Base-by-base conservation (phyloP, 2,888 invertebrate species). In the Fissipunctia ypsillon region DNA sequence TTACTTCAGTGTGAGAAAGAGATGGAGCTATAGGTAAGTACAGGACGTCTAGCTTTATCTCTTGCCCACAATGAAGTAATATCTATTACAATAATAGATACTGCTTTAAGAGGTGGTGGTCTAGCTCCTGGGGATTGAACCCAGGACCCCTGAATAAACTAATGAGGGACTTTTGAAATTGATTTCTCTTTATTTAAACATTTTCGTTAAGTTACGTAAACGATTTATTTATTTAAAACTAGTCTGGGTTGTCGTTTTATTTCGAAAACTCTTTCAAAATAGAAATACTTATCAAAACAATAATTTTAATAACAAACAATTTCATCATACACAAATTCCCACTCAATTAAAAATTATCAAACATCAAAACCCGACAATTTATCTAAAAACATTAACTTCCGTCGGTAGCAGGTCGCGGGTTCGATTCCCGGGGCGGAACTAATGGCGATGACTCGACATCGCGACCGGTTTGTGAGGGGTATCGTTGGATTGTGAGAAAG, bases 341-440 rank as follows among this genome's bases (percentile, higher is more conserved):
- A 81, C 66, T 63, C 71, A 79, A 83, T 82, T 82, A 83, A 79
- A 83, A 83, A 52, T n/a, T 60, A 65, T 64, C 16, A 81, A 75
- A 74, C 63, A 64, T 61, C 19, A 75, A 87, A 84, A 52, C 75
- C 68, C 68, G 56, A 82, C 77, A 84, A 71, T 80, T 76, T 74
- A 66, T 78, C 81, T 31, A 83, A 70, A 83, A 83, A 86, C 87
- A 85, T 70, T 70, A 69, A 89, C 90, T 91, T 92, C 91, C 92
- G 89, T 87, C 80, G 73, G 73, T 56, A 71, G 69, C 81, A 73
- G 88, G 88, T 89, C 88, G 87, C 90, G 81, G 87, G 91, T 93
- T 93, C 87, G 89, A 75, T 85, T 89, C 92, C 90, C 88, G 91
- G 85, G 41, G 92, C 92, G 93, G 90, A 92, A 93, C 94, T 90